phyloP scores from a whole-genome alignment of 2,113 vertebrate genomes.

The Shinisaurus crocodilurus region DNA sequence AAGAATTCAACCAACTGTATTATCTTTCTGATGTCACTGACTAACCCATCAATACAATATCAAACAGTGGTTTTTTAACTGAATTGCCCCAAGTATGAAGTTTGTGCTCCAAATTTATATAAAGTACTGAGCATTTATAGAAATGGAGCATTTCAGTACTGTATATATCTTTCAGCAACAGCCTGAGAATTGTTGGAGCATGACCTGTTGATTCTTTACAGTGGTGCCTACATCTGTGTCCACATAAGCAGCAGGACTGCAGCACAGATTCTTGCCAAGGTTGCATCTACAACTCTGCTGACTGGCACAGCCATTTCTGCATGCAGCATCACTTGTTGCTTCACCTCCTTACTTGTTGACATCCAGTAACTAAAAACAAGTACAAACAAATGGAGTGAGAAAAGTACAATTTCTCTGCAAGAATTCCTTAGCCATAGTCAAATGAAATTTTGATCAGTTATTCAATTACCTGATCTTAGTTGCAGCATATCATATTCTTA shows the following conservation, averaged over 20 bases:
- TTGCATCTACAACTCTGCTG: not conserved
- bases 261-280: not conserved
- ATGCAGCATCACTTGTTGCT: not conserved
- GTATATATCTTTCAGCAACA: not conserved
- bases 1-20: too few relatives aligned
- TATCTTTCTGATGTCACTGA: too few relatives aligned
- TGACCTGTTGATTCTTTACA: not conserved
- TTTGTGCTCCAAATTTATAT: too few relatives aligned
- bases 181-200: not conserved
- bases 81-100: too few relatives aligned
- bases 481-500: slow-evolving; percentile 38
- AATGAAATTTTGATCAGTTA: slow-evolving; percentile 47
- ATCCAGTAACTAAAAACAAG: not conserved
- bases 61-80: too few relatives aligned
- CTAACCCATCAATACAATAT: too few relatives aligned
- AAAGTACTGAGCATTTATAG: too few relatives aligned
- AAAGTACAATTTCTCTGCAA: slow-evolving; percentile 4
- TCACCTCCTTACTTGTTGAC: not conserved
- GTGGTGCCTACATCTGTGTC: not conserved
- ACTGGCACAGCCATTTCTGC: not conserved
- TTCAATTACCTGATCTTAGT: slow-evolving; percentile 26
- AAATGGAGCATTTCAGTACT: too few relatives aligned
- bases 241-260: not conserved
- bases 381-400: not conserved
- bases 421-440: slow-evolving; percentile 47